Base-by-base conservation (phyloP, 2,797 vertebrate genomes). In the Smutsia gigantea region DNA sequence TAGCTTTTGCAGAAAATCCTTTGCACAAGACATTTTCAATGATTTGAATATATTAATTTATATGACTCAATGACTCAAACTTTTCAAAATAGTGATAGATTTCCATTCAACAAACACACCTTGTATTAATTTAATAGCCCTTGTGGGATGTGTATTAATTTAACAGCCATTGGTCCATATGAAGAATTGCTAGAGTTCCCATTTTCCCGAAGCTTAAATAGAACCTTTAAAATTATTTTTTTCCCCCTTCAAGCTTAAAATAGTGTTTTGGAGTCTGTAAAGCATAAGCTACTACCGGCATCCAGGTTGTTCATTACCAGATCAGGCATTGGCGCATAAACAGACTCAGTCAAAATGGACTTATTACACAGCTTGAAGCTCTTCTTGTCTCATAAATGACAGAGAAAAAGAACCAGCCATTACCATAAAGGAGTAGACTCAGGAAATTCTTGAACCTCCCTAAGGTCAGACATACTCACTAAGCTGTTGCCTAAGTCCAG, bases 1-100 rank as follows among this genome's bases (percentile, higher is more conserved):
- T 94, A 96, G 49, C 78, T 97, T 96, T 79, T 90, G 87, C 95
- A 95, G 95, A 19, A 72, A 98, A 95, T 88, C 14, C 87, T 98
- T 97, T 97, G 94, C 96, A 97, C 55, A 93, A 98, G 87, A 46
- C 91, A 97, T 95, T 95, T 74, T 95, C 87, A 97, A 78, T 95
- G 63, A 96, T 69, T 96, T 96, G 87, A 97, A 97, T 97, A 97
- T 93, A 98, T 96, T 83, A 87, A 98, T 97, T 98, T 92, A 69
- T 96, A 64, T 94, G 92, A 97, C 97, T 97, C 92, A 92, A 72
- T 97, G 97, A 89, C 95, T 97, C 90, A 75, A 75, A 84, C 64
- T 88, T 94, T 97, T 96, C 77, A 94, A 97, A 98, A 97, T 93
- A 81, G 59, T 25, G 63, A 27, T 69, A 51, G 53, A 96, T 51